phyloP scores from a whole-genome alignment of 1,140 invertebrate species.

The Coenobita brevimanus region DNA sequence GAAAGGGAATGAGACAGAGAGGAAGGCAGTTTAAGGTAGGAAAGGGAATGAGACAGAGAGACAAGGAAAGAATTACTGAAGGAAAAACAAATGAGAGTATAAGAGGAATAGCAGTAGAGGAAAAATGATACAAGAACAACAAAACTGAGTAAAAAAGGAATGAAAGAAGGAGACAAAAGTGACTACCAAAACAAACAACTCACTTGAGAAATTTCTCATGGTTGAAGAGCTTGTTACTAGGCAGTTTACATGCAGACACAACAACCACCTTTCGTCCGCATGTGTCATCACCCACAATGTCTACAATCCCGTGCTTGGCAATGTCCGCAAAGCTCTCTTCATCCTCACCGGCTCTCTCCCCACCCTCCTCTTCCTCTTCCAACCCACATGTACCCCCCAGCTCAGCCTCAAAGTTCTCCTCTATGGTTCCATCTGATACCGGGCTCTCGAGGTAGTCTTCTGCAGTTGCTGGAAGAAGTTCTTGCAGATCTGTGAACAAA shows the following conservation, averaged over 20 bases:
- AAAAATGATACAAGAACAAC: too few relatives aligned
- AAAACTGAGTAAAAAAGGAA: too few relatives aligned
- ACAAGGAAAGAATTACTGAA: too few relatives aligned
- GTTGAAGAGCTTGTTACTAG: slow-evolving; percentile 88
- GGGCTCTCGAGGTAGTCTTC: slow-evolving; percentile 84
- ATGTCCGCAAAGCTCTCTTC: slow-evolving; percentile 85
- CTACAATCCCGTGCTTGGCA: slow-evolving; percentile 87
- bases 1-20: too few relatives aligned
- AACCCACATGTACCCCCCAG: slow-evolving; percentile 73
- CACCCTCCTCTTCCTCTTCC: slow-evolving; percentile 73
- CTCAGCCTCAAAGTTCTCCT: slow-evolving; percentile 95
- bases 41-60: too few relatives aligned
- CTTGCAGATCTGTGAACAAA: slow-evolving; percentile 37
- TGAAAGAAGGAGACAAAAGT: too few relatives aligned
- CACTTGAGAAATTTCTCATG: slow-evolving; percentile 89
- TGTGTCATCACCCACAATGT: slow-evolving; percentile 93
- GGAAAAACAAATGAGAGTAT: too few relatives aligned
- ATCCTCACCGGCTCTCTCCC: slow-evolving; percentile 72
- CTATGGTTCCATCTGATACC: slow-evolving; percentile 89
- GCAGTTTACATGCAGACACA: slow-evolving; percentile 93
- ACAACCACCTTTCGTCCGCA: slow-evolving; percentile 95
- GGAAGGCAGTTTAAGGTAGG: too few relatives aligned
- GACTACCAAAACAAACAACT: too few relatives aligned
- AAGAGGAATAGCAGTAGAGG: too few relatives aligned
- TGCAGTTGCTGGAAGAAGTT: slow-evolving; percentile 68